Conservation (phyloP, 2,888 invertebrate species). For the Athalia rosae region DNA sequence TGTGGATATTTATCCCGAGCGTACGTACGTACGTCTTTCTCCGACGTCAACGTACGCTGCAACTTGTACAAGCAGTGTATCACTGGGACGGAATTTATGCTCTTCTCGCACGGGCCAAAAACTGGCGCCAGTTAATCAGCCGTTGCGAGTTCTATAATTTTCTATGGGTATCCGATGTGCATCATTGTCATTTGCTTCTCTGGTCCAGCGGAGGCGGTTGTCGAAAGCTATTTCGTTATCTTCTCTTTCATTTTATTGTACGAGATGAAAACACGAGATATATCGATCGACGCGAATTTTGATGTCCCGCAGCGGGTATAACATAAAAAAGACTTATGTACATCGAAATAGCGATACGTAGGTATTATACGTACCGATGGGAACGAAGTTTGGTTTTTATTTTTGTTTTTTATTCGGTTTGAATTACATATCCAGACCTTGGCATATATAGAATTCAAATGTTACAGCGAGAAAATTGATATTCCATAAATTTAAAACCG, state of each 20-base stretch:
- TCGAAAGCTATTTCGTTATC: too few relatives aligned
- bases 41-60: background rate
- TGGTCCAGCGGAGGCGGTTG: too few relatives aligned
- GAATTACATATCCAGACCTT: slow-evolving; percentile 24
- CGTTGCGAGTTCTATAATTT: too few relatives aligned
- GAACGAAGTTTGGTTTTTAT: slow-evolving; percentile 7
- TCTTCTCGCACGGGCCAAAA: slow-evolving; percentile 23
- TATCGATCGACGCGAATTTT: too few relatives aligned
- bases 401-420: background rate
- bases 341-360: too few relatives aligned
- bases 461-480: slow-evolving; percentile 1
- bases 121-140: slow-evolving; percentile 41
- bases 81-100: background rate
- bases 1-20: background rate
- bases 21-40: background rate
- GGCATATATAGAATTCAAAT: slow-evolving; percentile 25
- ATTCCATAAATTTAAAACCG: slow-evolving; percentile 12
- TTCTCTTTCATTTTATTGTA: too few relatives aligned
- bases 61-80: background rate
- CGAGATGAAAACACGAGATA: too few relatives aligned
- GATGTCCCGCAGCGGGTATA: too few relatives aligned
- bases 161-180: too few relatives aligned
- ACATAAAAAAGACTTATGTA: too few relatives aligned
- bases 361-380: background rate
- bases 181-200: background rate